Conservation (phyloP, 2,888 invertebrate genomes). For the Nematopogon swammerdamellus region DNA sequence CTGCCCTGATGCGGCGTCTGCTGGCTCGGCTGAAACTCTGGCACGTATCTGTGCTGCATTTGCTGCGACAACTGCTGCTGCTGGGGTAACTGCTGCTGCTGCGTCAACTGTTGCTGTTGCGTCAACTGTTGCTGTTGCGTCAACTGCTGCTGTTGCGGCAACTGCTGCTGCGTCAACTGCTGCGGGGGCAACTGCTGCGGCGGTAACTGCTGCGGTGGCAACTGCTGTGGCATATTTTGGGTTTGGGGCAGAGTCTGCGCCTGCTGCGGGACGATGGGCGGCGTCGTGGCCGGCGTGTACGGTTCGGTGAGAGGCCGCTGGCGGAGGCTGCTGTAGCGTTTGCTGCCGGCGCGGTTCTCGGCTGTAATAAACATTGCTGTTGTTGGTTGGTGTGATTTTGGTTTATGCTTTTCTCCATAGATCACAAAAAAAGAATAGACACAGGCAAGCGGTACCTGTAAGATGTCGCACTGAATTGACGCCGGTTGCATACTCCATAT, state of each 20-base stretch:
- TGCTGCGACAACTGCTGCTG: too few species aligned
- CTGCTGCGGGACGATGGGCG: conserved; percentile 14
- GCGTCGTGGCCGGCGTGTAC: conserved; percentile 29
- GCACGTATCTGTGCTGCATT: conserved; percentile 7
- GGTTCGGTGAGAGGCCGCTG: conserved; percentile 59
- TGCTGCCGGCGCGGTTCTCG: conserved; percentile 39
- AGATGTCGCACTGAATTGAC: too few species aligned
- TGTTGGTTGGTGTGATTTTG: too few species aligned
- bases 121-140: too few species aligned
- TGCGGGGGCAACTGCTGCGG: conserved; percentile 6
- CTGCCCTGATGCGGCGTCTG: conserved; percentile 19
- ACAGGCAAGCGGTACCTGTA: neutral
- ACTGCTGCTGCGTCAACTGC: too few species aligned
- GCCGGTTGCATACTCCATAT: too few species aligned
- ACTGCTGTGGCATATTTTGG: conserved; percentile 14
- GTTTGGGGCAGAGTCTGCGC: too few species aligned
- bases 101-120: too few species aligned
- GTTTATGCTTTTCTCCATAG: neutral
- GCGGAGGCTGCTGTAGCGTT: conserved; percentile 56
- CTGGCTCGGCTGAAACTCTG: conserved; percentile 11
- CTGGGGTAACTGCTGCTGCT: too few species aligned
- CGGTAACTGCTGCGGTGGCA: conserved; percentile 12
- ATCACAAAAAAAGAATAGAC: neutral
- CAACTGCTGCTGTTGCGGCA: too few species aligned
- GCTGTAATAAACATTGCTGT: too few species aligned